A percentile compares a stretch with the other conserved stretches of the same genome.
These are phyloP conservation scores for Chironomus tentans DNA, from an alignment of 2,888 invertebrate genomes.

Conservation along the genomic window DNA sequence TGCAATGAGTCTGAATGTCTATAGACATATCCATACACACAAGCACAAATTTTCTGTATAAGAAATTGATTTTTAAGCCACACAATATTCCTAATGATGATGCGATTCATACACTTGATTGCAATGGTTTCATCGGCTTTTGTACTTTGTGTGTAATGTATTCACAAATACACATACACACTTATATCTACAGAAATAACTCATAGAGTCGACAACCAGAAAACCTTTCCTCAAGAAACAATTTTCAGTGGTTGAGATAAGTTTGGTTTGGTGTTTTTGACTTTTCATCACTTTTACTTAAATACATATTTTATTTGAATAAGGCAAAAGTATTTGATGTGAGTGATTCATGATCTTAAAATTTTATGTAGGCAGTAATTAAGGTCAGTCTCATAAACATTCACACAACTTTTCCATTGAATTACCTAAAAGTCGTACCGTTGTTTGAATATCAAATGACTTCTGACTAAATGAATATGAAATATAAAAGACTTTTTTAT, in stretches of 20 bases:
- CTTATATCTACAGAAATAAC: background rate
- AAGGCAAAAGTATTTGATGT: too few relatives aligned
- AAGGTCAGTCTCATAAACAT: too few relatives aligned
- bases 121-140: constrained; percentile 21
- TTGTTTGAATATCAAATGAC: background rate
- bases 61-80: background rate
- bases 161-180: background rate
- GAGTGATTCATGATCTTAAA: background rate
- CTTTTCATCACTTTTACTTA: background rate
- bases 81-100: background rate
- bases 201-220: background rate
- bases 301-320: too few relatives aligned
- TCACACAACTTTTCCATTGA: too few relatives aligned
- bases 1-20: background rate
- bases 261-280: constrained; percentile 18
- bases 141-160: constrained; percentile 14
- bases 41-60: background rate
- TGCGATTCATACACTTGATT: background rate
- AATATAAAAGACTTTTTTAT: background rate
- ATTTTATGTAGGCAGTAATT: background rate
- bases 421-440: background rate
- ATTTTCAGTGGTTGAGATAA: constrained; percentile 25
- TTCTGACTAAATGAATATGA: background rate
- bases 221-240: constrained; percentile 25
- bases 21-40: background rate